Evolutionary conservation across 2,113 vertebrate species (phyloP).

Genomic region (Panthera uncia): DNA sequence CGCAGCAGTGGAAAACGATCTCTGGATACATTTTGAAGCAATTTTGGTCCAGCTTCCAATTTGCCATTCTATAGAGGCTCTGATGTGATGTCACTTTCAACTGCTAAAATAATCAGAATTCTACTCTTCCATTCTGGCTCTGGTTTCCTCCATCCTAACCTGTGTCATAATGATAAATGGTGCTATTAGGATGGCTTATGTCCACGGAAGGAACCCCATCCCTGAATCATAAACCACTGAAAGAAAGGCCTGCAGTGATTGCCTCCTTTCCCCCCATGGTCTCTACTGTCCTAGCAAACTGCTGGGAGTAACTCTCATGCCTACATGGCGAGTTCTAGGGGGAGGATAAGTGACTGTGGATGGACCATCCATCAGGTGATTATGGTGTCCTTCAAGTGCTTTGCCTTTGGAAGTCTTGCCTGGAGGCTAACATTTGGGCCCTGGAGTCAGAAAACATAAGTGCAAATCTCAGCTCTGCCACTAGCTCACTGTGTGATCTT

Average conservation of each 20-base stretch:
- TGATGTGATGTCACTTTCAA: constrained; percentile 79
- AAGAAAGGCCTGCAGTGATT: constrained; percentile 56
- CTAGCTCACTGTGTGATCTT: not conserved
- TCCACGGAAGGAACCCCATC: constrained; percentile 70
- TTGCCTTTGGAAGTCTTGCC: not conserved
- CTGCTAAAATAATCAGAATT: constrained; percentile 80
- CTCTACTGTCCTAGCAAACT: not conserved
- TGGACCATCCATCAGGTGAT: not conserved
- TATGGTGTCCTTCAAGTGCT: not conserved
- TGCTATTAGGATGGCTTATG: constrained; percentile 64
- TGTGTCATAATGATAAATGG: constrained; percentile 77
- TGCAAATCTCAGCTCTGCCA: not conserved
- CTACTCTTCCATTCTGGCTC: constrained; percentile 67
- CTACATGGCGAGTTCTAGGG: not conserved
- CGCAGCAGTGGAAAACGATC: constrained; percentile 74
- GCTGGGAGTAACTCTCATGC: not conserved
- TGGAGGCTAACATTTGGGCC: not conserved
- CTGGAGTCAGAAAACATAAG: not conserved
- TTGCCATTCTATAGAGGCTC: constrained; percentile 70
- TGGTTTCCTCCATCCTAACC: constrained; percentile 62
- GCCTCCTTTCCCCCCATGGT: not conserved
- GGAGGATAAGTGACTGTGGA: not conserved
- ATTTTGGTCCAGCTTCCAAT: constrained; percentile 76
- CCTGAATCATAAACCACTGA: constrained; percentile 63
- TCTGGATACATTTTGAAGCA: constrained; percentile 76